A percentile compares a stretch with the other conserved stretches of the same genome.
These are phyloP conservation scores for Rhinichthys klamathensis DNA, from an alignment of 2,113 vertebrate species.

Conservation along the genomic window DNA sequence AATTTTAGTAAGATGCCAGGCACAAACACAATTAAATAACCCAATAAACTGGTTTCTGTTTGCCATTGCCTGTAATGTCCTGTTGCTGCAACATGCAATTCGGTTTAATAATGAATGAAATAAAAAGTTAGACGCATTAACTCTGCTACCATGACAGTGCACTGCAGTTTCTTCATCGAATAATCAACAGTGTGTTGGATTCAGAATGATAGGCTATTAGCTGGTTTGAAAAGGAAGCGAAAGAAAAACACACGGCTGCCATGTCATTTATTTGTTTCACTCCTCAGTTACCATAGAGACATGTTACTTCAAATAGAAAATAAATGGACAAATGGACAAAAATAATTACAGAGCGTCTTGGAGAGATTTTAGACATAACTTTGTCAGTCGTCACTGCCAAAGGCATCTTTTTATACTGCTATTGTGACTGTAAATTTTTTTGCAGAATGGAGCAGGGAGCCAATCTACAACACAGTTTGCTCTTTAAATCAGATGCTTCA, in stretches of 20 bases:
- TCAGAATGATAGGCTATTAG: background rate
- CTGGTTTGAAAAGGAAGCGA: background rate
- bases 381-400: background rate
- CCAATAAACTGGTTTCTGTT: no score
- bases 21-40: no score
- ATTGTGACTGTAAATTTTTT: background rate
- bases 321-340: background rate
- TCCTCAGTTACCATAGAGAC: constrained; percentile 19
- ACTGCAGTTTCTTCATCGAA: background rate
- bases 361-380: background rate
- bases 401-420: background rate
- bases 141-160: background rate
- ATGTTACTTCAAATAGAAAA: background rate
- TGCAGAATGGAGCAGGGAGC: background rate
- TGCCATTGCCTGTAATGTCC: no score
- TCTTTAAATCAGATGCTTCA: constrained; percentile 32
- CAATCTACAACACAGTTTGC: background rate
- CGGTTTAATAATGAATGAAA: background rate
- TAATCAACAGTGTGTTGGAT: background rate
- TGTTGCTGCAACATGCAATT: background rate
- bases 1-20: no score
- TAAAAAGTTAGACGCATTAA: background rate
- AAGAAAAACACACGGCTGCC: background rate
- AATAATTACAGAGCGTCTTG: background rate
- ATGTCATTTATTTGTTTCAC: constrained; percentile 4